These are phyloP conservation scores for Halcyon senegalensis DNA, from an alignment of 2,113 vertebrate genomes.

Conservation along the genomic window DNA sequence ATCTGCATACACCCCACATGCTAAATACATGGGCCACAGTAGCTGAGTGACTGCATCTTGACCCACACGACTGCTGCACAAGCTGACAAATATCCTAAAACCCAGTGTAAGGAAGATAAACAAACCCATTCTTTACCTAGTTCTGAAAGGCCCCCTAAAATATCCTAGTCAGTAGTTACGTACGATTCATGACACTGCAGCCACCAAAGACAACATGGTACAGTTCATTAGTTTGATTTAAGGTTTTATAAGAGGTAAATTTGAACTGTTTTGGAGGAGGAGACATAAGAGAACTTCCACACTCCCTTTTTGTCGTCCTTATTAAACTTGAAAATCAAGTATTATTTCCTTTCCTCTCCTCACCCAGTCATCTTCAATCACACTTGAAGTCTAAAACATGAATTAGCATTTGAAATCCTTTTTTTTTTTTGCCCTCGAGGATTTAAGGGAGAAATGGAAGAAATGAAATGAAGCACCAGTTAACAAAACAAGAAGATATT, in stretches of 20 bases:
- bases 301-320: neutral
- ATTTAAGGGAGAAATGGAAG: neutral
- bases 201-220: neutral
- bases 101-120: neutral
- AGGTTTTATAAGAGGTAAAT: neutral
- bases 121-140: neutral
- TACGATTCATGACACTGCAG: neutral
- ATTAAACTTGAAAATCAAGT: neutral
- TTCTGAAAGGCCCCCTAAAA: neutral
- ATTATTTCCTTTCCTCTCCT: neutral
- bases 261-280: neutral
- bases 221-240: neutral
- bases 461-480: neutral
- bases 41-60: neutral
- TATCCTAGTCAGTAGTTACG: neutral
- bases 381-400: neutral
- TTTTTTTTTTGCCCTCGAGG: neutral
- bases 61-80: neutral
- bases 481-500: neutral
- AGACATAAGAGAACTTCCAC: neutral
- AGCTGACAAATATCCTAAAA: neutral
- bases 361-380: neutral
- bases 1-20: neutral
- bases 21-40: neutral
- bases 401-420: slow-evolving; percentile 41